phyloP scores from a whole-genome alignment of 2,888 invertebrate genomes.

The Cheilosia impressa region DNA sequence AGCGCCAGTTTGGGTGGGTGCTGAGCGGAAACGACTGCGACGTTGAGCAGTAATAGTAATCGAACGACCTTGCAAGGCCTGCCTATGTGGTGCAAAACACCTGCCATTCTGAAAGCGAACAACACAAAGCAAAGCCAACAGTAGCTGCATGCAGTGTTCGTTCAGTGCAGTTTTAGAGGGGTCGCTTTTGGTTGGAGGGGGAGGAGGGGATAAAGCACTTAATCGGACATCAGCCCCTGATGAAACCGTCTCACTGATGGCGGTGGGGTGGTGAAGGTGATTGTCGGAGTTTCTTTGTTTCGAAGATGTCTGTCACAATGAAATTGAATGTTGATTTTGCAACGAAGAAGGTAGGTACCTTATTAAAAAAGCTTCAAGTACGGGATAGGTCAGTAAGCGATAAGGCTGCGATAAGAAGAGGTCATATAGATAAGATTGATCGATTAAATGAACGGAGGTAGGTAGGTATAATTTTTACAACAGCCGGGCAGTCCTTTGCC shows the following conservation, averaged over 20 bases:
- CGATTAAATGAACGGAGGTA: neutral
- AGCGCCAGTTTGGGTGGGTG: neutral
- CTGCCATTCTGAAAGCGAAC: slow-evolving; percentile 42
- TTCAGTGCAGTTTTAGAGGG: neutral
- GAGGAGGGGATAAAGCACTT: slow-evolving; percentile 16
- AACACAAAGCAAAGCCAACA: slow-evolving; percentile 30
- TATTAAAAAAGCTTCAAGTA: slow-evolving; percentile 13
- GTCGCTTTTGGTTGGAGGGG: too few relatives aligned
- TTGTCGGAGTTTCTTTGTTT: slow-evolving; percentile 47
- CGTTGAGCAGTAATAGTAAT: slow-evolving; percentile 19
- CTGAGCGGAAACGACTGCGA: neutral
- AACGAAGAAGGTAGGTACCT: slow-evolving; percentile 18
- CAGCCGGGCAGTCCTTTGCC: neutral
- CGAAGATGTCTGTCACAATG: slow-evolving; percentile 7
- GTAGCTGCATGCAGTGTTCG: neutral
- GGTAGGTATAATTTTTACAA: neutral
- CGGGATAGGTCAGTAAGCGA: slow-evolving; percentile 49
- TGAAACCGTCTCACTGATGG: slow-evolving; percentile 36
- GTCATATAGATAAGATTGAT: neutral
- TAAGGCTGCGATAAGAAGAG: slow-evolving; percentile 20
- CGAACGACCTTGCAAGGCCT: slow-evolving; percentile 72
- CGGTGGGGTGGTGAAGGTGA: slow-evolving; percentile 10
- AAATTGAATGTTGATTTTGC: slow-evolving; percentile 32
- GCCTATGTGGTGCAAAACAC: slow-evolving; percentile 62
- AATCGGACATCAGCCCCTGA: slow-evolving; percentile 60